Conservation (phyloP, 2,797 vertebrate genomes). For the Syngnathus acus region DNA sequence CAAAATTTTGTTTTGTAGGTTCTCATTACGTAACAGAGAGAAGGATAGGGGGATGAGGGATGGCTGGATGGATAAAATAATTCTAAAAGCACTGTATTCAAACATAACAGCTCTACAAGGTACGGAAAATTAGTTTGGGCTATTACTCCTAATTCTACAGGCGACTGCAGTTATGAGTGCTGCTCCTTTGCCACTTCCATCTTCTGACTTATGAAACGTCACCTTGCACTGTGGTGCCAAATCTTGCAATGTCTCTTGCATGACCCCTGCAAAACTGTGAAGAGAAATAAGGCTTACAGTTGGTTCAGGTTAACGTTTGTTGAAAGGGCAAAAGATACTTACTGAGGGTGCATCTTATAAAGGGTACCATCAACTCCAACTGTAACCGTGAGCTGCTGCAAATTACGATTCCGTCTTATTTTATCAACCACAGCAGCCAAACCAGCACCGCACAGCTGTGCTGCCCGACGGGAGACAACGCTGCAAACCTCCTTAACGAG, state of each 20-base stretch:
- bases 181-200: constrained; percentile 92
- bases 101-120: background rate
- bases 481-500: constrained; percentile 95
- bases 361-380: constrained; percentile 94
- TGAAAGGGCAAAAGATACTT: constrained; percentile 43
- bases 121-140: background rate
- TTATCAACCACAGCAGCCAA: constrained; percentile 92
- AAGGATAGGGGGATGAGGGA: too few relatives aligned
- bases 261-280: constrained; percentile 81
- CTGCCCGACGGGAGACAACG: constrained; percentile 80
- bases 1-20: too few relatives aligned
- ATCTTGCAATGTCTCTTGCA: constrained; percentile 82
- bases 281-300: background rate
- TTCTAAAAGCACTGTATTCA: too few relatives aligned
- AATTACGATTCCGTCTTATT: constrained; percentile 82
- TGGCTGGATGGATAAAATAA: too few relatives aligned
- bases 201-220: constrained; percentile 86
- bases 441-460: constrained; percentile 89
- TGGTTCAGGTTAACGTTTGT: background rate
- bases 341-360: constrained; percentile 97
- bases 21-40: too few relatives aligned
- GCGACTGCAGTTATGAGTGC: constrained; percentile 94
- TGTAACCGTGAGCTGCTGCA: constrained; percentile 79
- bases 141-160: constrained; percentile 75
- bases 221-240: constrained; percentile 86